Conservation (phyloP, 2,888 invertebrate genomes). For the Parnassius glacialis region DNA sequence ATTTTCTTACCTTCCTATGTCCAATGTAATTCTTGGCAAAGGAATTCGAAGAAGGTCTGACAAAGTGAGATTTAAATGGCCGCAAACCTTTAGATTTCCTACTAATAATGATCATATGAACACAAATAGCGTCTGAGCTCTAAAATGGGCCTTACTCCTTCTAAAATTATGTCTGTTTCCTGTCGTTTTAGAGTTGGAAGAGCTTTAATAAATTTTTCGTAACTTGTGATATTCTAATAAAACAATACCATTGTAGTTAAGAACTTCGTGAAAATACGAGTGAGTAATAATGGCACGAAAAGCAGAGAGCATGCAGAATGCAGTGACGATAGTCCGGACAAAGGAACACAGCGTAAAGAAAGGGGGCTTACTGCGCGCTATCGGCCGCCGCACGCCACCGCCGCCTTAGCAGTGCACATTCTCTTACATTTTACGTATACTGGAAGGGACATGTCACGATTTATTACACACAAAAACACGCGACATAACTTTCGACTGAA, state of each 20-base stretch:
- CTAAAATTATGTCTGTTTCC: neutral
- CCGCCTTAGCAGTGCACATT: slow-evolving; percentile 20
- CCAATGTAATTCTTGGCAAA: too few relatives aligned
- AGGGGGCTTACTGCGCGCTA: slow-evolving; percentile 49
- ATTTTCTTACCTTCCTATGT: too few relatives aligned
- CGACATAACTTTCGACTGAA: slow-evolving; percentile 11
- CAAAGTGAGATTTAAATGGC: too few relatives aligned
- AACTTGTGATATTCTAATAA: neutral
- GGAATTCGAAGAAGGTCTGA: too few relatives aligned
- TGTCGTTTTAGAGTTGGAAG: neutral
- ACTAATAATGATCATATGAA: too few relatives aligned
- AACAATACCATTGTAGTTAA: slow-evolving; percentile 8
- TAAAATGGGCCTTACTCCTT: neutral
- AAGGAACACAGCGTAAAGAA: slow-evolving; percentile 33
- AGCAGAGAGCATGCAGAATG: slow-evolving; percentile 39
- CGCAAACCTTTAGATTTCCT: too few relatives aligned
- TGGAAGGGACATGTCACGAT: slow-evolving; percentile 18
- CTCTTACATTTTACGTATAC: slow-evolving; percentile 17
- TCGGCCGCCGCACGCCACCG: slow-evolving; percentile 43
- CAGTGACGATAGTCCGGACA: slow-evolving; percentile 41
- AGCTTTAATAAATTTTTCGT: neutral
- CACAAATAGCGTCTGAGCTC: too few relatives aligned
- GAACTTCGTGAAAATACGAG: slow-evolving; percentile 30
- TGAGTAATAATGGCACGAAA: slow-evolving; percentile 12
- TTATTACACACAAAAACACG: slow-evolving; percentile 22